phyloP scores from a whole-genome alignment of 64 coral and sea anemone genomes.

The Actinia equina region DNA sequence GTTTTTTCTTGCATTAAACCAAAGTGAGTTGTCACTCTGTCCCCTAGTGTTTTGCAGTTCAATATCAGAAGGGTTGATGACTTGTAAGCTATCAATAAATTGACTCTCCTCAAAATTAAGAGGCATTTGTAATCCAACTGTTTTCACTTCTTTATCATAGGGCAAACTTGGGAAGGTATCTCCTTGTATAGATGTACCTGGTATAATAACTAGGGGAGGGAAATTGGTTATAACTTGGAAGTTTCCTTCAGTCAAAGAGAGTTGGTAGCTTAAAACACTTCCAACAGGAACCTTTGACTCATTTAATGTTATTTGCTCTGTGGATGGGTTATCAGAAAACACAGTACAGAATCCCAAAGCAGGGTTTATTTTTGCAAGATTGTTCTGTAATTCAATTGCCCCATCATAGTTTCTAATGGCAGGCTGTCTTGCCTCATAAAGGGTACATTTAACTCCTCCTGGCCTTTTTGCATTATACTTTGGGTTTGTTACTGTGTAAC shows the following conservation, averaged over 20 bases:
- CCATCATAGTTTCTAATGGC: conserved; percentile 28
- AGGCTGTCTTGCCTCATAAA: too few species aligned
- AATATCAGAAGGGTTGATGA: conserved; percentile 43
- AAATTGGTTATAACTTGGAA: conserved; percentile 48
- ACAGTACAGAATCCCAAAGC: conserved; percentile 50
- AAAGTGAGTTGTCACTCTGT: conserved; percentile 48
- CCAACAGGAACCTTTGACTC: conserved; percentile 41
- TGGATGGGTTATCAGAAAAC: conserved; percentile 14
- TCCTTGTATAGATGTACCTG: neutral
- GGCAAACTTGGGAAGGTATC: conserved; percentile 54
- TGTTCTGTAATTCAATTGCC: conserved; percentile 23
- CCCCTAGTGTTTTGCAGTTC: conserved; percentile 57
- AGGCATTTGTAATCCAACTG: conserved; percentile 25
- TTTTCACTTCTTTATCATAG: neutral
- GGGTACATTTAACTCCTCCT: neutral
- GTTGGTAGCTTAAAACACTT: conserved; percentile 56
- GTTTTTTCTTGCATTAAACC: conserved; percentile 46
- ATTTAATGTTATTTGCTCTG: conserved; percentile 47
- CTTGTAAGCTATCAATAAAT: conserved; percentile 41
- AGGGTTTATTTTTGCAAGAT: conserved; percentile 35
- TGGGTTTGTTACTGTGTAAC: conserved; percentile 45
- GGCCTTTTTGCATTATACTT: conserved; percentile 26
- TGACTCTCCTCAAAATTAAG: conserved; percentile 22
- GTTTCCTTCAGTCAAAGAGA: conserved; percentile 54
- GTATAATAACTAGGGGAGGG: neutral